Conservation (phyloP, 2,797 vertebrate genomes). For the Heterohyrax brucei region DNA sequence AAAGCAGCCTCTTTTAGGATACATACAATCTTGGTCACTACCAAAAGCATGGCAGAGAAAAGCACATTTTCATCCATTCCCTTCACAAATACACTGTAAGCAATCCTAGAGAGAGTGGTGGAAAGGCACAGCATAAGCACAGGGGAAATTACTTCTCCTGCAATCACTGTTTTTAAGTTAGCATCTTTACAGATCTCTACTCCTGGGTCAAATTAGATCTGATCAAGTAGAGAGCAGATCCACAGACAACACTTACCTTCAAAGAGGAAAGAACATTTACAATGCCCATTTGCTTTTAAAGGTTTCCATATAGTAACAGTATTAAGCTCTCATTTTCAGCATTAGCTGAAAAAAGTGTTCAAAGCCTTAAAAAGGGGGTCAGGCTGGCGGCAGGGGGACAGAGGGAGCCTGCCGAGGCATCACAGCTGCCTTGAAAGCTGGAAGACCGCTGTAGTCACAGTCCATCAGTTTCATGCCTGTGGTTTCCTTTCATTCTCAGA, state of each 20-base stretch:
- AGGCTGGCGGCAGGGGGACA: not conserved
- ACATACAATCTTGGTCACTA: constrained; percentile 27
- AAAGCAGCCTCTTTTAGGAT: not conserved
- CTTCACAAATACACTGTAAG: constrained; percentile 14
- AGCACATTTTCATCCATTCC: constrained; percentile 37
- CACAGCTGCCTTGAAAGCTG: constrained; percentile 86
- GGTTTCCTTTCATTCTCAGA: constrained; percentile 87
- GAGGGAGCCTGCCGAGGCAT: constrained; percentile 60
- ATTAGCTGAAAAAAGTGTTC: constrained; percentile 86
- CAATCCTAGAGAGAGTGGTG: constrained; percentile 10
- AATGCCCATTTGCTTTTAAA: constrained; percentile 86
- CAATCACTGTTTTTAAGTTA: constrained; percentile 79
- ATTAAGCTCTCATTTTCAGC: constrained; percentile 87
- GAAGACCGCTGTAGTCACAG: constrained; percentile 84
- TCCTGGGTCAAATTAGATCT: constrained; percentile 87
- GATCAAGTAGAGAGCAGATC: constrained; percentile 82
- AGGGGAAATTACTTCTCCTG: constrained; percentile 73
- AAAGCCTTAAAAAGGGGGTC: constrained; percentile 70
- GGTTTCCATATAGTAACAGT: constrained; percentile 83
- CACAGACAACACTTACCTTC: constrained; percentile 84
- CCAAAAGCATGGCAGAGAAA: constrained; percentile 45
- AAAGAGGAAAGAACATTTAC: constrained; percentile 85
- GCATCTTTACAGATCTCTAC: constrained; percentile 79
- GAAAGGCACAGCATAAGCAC: constrained; percentile 55
- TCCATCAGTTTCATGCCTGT: constrained; percentile 87